Evolutionary conservation across 2,888 invertebrate species (phyloP).

Genomic region (Aphodius granarius): DNA sequence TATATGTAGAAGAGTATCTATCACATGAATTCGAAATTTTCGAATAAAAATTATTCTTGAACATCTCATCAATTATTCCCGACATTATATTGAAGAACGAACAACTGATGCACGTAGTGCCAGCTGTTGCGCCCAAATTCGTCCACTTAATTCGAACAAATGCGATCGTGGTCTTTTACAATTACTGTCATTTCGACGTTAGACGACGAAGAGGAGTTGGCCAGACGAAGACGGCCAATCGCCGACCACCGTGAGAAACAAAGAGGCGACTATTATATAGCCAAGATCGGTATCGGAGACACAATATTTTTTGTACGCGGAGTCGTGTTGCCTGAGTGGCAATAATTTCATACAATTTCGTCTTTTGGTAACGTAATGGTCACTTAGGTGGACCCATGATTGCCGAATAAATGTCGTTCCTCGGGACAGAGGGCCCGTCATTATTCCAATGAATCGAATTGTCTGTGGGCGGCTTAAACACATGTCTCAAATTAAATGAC

Average conservation of each 20-base stretch:
- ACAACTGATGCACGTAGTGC: not conserved
- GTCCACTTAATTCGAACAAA: not conserved
- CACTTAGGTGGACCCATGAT: slow-evolving; percentile 37
- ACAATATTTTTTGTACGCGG: slow-evolving; percentile 35
- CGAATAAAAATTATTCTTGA: too few relatives aligned
- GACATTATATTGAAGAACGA: not conserved
- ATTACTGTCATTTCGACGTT: not conserved
- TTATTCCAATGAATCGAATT: slow-evolving; percentile 29
- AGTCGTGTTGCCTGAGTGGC: slow-evolving; percentile 31
- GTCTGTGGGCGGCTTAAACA: slow-evolving; percentile 32
- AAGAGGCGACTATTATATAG: not conserved
- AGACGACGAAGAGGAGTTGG: not conserved
- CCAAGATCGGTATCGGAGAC: slow-evolving; percentile 33
- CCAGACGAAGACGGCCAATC: not conserved
- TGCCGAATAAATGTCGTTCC: slow-evolving; percentile 40
- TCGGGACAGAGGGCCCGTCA: slow-evolving; percentile 28
- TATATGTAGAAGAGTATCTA: too few relatives aligned
- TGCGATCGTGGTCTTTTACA: not conserved
- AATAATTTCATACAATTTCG: slow-evolving; percentile 41
- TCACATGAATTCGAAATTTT: too few relatives aligned
- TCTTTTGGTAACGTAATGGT: slow-evolving; percentile 35
- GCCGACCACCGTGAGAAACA: not conserved
- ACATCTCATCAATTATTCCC: not conserved
- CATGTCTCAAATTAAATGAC: slow-evolving; percentile 37
- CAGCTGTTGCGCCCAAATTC: not conserved